phyloP scores from a whole-genome alignment of 2,113 vertebrate genomes.

The Oostethus manadensis region DNA sequence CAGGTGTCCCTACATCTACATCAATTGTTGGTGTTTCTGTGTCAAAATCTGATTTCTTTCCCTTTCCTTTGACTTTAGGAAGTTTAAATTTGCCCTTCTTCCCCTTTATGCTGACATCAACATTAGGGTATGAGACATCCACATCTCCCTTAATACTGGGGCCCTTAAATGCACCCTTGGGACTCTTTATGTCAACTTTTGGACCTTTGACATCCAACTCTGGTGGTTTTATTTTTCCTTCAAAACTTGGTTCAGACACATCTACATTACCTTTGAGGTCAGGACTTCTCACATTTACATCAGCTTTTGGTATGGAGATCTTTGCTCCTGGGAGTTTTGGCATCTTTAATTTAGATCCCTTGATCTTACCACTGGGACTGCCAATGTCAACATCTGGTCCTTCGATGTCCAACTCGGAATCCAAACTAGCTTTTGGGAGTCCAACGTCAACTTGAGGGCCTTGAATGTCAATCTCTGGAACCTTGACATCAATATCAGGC shows the following conservation, averaged over 20 bases:
- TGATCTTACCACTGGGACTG: not conserved
- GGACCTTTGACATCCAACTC: not conserved
- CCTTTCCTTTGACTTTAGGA: conserved; percentile 84
- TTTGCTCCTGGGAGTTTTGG: conserved; percentile 20
- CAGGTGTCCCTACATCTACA: conserved; percentile 32
- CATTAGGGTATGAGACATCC: conserved; percentile 52
- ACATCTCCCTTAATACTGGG: conserved; percentile 35
- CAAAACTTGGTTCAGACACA: conserved; percentile 29
- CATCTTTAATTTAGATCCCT: conserved; percentile 30
- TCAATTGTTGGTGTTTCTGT: conserved; percentile 64
- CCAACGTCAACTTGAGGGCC: conserved; percentile 36
- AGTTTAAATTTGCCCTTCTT: conserved; percentile 92
- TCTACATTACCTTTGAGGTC: conserved; percentile 52
- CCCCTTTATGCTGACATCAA: conserved; percentile 68
- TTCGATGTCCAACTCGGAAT: not conserved
- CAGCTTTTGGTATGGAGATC: not conserved
- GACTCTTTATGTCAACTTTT: conserved; percentile 33
- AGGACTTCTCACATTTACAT: conserved; percentile 4
- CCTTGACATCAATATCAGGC: conserved; percentile 5
- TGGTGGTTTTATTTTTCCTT: conserved; percentile 6
- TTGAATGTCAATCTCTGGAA: not conserved
- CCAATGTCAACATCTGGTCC: conserved; percentile 8
- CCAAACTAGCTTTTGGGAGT: conserved; percentile 7
- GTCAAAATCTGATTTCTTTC: conserved; percentile 65
- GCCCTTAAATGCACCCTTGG: conserved; percentile 52